Conservation (phyloP, 1,140 invertebrate species). For the Antheraea pernyi region DNA sequence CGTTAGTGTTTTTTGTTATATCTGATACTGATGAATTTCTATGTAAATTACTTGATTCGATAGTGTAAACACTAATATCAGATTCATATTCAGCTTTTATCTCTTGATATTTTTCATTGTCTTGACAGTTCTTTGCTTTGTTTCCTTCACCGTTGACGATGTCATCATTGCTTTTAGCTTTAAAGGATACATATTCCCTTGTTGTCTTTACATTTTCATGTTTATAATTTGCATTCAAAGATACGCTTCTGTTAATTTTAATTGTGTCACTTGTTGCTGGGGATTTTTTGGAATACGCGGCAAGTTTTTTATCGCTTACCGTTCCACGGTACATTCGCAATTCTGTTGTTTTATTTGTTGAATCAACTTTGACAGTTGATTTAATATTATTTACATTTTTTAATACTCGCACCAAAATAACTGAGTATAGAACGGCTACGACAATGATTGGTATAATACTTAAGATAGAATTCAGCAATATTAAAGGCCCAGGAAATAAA, state of each 20-base stretch:
- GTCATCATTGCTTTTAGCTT: constrained; percentile 50
- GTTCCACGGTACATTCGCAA: constrained; percentile 61
- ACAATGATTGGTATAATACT: constrained; percentile 76
- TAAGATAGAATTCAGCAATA: constrained; percentile 75
- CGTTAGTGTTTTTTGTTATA: neutral
- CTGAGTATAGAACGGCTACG: constrained; percentile 77
- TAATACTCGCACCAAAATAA: constrained; percentile 76
- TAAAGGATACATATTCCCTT: constrained; percentile 20
- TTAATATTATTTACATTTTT: constrained; percentile 72
- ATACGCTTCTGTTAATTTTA: constrained; percentile 51
- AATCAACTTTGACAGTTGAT: constrained; percentile 37
- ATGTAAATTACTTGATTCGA: constrained; percentile 34
- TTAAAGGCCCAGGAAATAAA: constrained; percentile 71
- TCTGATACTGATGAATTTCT: neutral
- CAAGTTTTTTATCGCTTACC: constrained; percentile 30
- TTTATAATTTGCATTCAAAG: constrained; percentile 39
- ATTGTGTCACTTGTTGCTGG: constrained; percentile 15
- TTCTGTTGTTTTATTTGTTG: constrained; percentile 37
- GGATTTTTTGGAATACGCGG: constrained; percentile 36
- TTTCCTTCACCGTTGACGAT: constrained; percentile 14
- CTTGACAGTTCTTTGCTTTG: constrained; percentile 22
- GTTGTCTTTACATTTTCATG: constrained; percentile 20
- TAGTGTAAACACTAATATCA: constrained; percentile 43
- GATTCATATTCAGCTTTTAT: constrained; percentile 28
- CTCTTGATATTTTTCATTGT: constrained; percentile 17